Conservation (phyloP, 2,113 vertebrate species). For the Psilopsiagon aymara region DNA sequence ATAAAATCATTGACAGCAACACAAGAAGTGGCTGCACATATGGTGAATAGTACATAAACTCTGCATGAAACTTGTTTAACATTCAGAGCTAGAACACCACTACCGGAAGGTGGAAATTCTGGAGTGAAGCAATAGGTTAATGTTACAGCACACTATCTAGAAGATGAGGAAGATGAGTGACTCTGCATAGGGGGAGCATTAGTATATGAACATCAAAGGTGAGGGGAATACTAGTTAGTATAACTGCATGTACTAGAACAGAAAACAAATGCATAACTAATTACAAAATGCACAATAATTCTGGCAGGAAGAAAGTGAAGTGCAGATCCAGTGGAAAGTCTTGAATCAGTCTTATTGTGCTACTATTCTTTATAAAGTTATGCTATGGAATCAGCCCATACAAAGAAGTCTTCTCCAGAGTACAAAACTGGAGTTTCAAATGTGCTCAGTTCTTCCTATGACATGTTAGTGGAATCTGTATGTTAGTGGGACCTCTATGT, state of each 20-base stretch:
- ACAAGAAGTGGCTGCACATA: slow-evolving; percentile 36
- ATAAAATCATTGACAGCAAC: slow-evolving; percentile 49
- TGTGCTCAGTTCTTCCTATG: neutral
- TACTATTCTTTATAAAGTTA: neutral
- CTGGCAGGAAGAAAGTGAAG: neutral
- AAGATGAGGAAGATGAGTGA: neutral
- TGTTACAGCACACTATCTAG: neutral
- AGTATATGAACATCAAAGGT: neutral
- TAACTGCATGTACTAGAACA: neutral
- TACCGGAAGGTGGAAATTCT: neutral
- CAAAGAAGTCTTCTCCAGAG: neutral
- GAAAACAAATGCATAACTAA: neutral
- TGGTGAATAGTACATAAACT: slow-evolving; percentile 35
- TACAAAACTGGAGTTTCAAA: neutral
- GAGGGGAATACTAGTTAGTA: neutral
- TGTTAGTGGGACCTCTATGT: neutral
- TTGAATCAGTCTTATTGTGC: neutral
- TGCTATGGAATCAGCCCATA: neutral
- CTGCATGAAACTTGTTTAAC: slow-evolving; percentile 2
- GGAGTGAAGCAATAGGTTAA: neutral
- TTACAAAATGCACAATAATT: neutral
- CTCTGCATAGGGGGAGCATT: neutral
- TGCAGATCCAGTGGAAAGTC: neutral
- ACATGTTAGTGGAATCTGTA: neutral
- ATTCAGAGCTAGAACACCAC: slow-evolving; percentile 9